A percentile compares a stretch with the other conserved stretches of the same genome.
Conservation (phyloP, 2,113 vertebrate genomes). For the Pachyramphus minor region DNA sequence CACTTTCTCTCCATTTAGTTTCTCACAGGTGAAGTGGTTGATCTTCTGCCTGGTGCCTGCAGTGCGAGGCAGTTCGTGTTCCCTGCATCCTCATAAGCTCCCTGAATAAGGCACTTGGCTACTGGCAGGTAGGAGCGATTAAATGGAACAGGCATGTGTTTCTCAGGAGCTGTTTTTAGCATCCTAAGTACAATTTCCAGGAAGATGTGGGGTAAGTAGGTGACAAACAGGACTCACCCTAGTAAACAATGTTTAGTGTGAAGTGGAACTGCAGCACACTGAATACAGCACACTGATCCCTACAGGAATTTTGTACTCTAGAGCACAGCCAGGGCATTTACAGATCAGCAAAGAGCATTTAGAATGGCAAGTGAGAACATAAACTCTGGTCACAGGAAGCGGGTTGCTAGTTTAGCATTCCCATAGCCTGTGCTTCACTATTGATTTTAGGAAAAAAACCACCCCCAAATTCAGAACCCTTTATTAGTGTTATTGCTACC, state of each 20-base stretch:
- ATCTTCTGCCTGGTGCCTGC: background rate
- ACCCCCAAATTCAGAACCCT: background rate
- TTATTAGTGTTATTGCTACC: background rate
- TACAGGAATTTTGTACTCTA: background rate
- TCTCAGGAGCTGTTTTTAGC: conserved; percentile 25
- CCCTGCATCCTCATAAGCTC: background rate
- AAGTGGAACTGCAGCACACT: background rate
- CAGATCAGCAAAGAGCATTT: background rate
- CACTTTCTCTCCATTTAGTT: background rate
- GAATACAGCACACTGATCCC: background rate
- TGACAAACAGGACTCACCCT: background rate
- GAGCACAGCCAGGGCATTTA: background rate
- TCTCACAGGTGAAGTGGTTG: background rate
- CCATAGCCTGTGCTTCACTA: background rate
- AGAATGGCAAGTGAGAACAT: background rate
- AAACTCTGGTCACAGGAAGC: background rate
- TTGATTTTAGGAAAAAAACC: background rate
- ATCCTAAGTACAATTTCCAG: background rate
- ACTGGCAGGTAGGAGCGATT: background rate
- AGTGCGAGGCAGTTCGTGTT: background rate
- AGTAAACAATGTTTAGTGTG: background rate
- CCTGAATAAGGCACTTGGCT: background rate
- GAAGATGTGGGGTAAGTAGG: background rate
- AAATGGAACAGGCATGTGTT: background rate
- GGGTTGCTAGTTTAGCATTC: background rate